These are phyloP conservation scores for rabbit (Oryctolagus cuniculus) DNA, from an alignment of 2,113 vertebrate species.

Conservation along the genomic window DNA sequence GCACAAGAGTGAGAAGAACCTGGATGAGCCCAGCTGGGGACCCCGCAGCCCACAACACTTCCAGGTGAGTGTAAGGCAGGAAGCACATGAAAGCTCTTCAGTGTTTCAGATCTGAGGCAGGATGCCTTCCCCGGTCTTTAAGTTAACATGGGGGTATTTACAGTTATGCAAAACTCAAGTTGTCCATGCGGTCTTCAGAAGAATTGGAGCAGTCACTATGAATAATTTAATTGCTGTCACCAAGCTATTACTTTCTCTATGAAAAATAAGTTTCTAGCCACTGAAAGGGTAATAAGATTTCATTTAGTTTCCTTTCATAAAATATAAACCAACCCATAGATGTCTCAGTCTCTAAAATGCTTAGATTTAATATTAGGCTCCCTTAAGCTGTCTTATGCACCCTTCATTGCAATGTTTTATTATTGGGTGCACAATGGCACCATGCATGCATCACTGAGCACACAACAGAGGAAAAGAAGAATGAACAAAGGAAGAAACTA, in stretches of 20 bases:
- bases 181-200: not conserved
- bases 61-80: not conserved
- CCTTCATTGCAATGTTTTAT: not conserved
- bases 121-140: not conserved
- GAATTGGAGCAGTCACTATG: not conserved
- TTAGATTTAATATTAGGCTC: not conserved
- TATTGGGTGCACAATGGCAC: not conserved
- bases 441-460: not conserved
- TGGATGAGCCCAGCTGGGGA: too few species aligned
- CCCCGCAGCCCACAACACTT: not conserved
- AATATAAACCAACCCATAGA: constrained; percentile 18
- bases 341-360: not conserved
- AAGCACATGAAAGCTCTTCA: not conserved
- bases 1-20: too few species aligned
- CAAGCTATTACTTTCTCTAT: not conserved
- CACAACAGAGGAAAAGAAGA: not conserved
- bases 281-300: not conserved
- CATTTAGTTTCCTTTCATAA: not conserved
- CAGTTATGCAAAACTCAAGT: not conserved
- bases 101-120: not conserved
- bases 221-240: constrained; percentile 11
- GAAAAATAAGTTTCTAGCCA: not conserved
- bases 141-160: not conserved
- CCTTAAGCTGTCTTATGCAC: not conserved
- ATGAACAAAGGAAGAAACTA: not conserved